Percentiles rank a stretch among this genome's conserved stretches.
Evolutionary conservation across 2,797 vertebrate species (phyloP).

Genomic region (Naso thynnoides): DNA sequence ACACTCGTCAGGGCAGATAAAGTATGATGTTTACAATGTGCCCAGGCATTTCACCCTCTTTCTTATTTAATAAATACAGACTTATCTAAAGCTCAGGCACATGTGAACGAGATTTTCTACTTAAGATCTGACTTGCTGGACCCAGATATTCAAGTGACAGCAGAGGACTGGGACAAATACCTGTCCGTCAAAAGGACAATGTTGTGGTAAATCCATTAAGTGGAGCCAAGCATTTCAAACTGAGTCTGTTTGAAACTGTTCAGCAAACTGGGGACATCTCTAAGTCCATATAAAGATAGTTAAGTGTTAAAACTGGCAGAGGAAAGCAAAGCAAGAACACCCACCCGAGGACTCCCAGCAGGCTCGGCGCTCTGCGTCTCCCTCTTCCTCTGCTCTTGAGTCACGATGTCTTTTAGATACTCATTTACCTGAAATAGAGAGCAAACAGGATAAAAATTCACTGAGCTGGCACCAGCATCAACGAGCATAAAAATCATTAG

Average conservation of each 20-base stretch:
- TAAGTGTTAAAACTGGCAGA: neutral
- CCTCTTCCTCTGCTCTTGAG: slow-evolving; percentile 92
- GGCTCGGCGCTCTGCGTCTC: slow-evolving; percentile 87
- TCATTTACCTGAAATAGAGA: slow-evolving; percentile 90
- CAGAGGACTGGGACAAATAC: slow-evolving; percentile 32
- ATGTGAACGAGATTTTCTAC: slow-evolving; percentile 32
- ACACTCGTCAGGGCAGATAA: slow-evolving; percentile 17
- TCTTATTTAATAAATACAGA: slow-evolving; percentile 37
- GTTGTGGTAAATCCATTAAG: slow-evolving; percentile 44
- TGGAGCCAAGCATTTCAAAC: slow-evolving; percentile 32
- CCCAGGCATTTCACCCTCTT: neutral
- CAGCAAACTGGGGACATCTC: slow-evolving; percentile 19
- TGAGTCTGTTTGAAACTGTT: slow-evolving; percentile 32
- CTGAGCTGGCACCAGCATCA: slow-evolving; percentile 1
- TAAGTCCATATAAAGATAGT: slow-evolving; percentile 12
- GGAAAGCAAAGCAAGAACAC: slow-evolving; percentile 14
- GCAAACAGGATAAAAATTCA: slow-evolving; percentile 12
- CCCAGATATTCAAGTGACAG: slow-evolving; percentile 33
- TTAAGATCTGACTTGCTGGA: slow-evolving; percentile 26
- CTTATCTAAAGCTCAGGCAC: slow-evolving; percentile 37
- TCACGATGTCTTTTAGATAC: slow-evolving; percentile 92
- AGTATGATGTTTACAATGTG: slow-evolving; percentile 19
- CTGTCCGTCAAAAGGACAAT: slow-evolving; percentile 39
- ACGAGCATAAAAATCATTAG: slow-evolving; percentile 10
- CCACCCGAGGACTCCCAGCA: slow-evolving; percentile 91